Conservation (phyloP, 2,888 invertebrate species). For the Campaea margaritaria region DNA sequence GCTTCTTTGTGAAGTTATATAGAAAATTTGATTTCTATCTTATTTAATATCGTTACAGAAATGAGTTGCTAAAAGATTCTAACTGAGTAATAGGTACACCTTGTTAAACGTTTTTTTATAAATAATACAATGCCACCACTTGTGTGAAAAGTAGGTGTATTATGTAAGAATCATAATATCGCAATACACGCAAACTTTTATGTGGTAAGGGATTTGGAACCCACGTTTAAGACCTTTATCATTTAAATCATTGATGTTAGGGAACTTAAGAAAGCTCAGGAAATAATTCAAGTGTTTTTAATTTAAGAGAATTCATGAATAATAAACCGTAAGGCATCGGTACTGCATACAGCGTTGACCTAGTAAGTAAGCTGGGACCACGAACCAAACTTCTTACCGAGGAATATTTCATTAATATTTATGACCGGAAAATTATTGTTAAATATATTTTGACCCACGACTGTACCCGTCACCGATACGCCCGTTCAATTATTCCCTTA, state of each 20-base stretch:
- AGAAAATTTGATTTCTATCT: slow-evolving; percentile 24
- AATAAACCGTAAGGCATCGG: slow-evolving; percentile 37
- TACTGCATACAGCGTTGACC: slow-evolving; percentile 53
- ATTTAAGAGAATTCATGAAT: slow-evolving; percentile 34
- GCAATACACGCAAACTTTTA: neutral
- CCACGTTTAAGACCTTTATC: neutral
- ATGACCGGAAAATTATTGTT: slow-evolving; percentile 79
- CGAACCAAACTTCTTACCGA: slow-evolving; percentile 59
- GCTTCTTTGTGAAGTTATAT: slow-evolving; percentile 35
- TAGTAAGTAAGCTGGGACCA: slow-evolving; percentile 51
- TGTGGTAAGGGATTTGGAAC: neutral
- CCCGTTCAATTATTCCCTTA: slow-evolving; percentile 43
- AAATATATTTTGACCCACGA: slow-evolving; percentile 72
- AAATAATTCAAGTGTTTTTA: slow-evolving; percentile 20
- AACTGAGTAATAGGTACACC: slow-evolving; percentile 2
- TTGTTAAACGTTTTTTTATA: no score
- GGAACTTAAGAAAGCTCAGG: neutral
- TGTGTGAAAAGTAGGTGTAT: neutral
- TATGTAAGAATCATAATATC: neutral
- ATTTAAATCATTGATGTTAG: neutral
- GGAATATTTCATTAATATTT: slow-evolving; percentile 79
- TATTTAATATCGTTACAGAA: slow-evolving; percentile 10
- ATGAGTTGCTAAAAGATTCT: slow-evolving; percentile 1
- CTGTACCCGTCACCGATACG: slow-evolving; percentile 61
- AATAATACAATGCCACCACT: no score